Base-by-base conservation (phyloP, 2,113 vertebrate species). In the Ramphastos sulfuratus region DNA sequence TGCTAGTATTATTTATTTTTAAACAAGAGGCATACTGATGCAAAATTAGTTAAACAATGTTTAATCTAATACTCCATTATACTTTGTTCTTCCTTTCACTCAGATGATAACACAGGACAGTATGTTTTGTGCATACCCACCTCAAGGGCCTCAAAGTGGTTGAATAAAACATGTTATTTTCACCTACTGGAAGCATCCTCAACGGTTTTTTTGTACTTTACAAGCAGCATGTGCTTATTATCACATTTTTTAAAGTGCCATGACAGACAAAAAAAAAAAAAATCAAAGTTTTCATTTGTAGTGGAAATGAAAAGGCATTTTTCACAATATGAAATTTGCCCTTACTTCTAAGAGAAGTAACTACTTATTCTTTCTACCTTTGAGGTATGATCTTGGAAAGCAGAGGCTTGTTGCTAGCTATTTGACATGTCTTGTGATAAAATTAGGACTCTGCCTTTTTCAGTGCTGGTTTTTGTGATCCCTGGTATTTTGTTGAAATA, bases 151-250 rank as follows among this genome's bases (percentile, higher is more conserved):
- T 88, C 42, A 76, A 91, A 96, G 39, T 67, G 44, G 24, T 61
- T 93, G 75, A 82, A 87, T 88, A 95, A 83, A 66, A 81, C 55
- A 92, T 89, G 64, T 21, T 63, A 82, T 94, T 95, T 87, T 76
- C 74, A 89, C 81, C 65, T 48, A 16, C 72, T 94, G 44, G 52
- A 97, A 96, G 89, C 86, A 95, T 17, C 30, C 20, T 42, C 9
- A 39, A 2, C 69, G 33, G 33, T 15, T 92, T 96, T 96, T 92
- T 70, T 84, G 27, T 60, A 83, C 10, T 85, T 54, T 81, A 61
- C 61, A 81, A 69, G 37, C 33, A 79, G 30, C 15, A 67, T 71
- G n/a, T 76, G 23, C 88, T 69, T 94, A 8, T 69, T 80, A 59
- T 20, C 48, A 71, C 15, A 23, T 48, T 78, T 90, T 90, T 74